Conservation (phyloP, 2,888 invertebrate genomes). For the Agrilus cyanescens region DNA sequence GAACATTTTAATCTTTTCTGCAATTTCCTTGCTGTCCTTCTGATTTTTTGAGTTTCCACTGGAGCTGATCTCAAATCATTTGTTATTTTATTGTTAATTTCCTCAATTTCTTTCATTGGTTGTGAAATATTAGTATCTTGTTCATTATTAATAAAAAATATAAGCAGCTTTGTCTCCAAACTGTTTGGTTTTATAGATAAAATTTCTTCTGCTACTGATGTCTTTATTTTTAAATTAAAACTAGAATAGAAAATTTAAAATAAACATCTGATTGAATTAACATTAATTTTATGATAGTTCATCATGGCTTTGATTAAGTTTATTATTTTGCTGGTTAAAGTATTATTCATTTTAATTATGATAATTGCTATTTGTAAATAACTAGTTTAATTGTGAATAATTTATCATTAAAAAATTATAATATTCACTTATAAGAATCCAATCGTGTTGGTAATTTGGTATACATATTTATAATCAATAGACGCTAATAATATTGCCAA, state of each 20-base stretch:
- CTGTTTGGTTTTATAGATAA: conserved; percentile 28
- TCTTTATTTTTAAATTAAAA: conserved; percentile 11
- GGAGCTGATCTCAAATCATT: no score
- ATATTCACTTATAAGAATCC: no score
- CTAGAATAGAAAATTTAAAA: not conserved
- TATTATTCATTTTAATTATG: no score
- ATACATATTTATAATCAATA: no score
- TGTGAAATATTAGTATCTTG: conserved; percentile 22
- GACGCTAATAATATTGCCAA: no score
- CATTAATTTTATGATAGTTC: no score
- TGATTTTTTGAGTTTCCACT: conserved; percentile 37
- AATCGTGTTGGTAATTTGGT: no score
- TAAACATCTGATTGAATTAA: not conserved
- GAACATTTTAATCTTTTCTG: conserved; percentile 15
- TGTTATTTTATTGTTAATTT: conserved; percentile 34
- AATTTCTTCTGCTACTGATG: conserved; percentile 17
- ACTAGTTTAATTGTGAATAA: no score
- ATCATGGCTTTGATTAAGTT: no score
- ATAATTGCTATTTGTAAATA: no score
- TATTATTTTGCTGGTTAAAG: no score
- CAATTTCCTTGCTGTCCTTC: conserved; percentile 37
- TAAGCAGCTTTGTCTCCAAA: conserved; percentile 25
- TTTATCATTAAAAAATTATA: no score
- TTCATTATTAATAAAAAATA: conserved; percentile 24
- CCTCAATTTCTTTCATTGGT: conserved; percentile 42